Evolutionary conservation across 2,888 invertebrate genomes (phyloP), one percentile per base, ranked within the genome.

Genomic region (Brachyopa scutellaris): DNA sequence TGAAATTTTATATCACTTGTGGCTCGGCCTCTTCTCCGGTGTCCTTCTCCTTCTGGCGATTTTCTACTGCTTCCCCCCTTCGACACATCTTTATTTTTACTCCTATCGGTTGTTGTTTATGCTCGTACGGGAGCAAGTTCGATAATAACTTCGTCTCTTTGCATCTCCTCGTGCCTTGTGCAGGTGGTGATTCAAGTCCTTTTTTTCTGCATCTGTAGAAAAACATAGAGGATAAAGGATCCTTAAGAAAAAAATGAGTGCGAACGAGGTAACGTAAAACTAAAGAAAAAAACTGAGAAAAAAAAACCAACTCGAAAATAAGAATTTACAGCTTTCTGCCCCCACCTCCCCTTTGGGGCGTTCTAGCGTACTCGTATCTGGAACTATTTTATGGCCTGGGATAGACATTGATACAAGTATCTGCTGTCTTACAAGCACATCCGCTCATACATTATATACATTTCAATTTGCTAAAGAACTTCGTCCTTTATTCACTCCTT

Each of bases 1-100:
- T 88, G 88, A 88, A 88, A 88, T 88, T 88, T 88, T 88, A 88
- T 88, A 88, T 88, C 88, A 88, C 77, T 82, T 82, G 74, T 80
- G 80, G 80, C 80, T 74, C 76, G 80, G 80, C 80, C 69, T 51
- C 23, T 57, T 47, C 21, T 21, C 38, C 33, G 49, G 26, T 33
- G 33, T 62, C 61, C 15, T 61, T 19, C 38, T 62, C 19, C 47
- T 51, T 51, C 29, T 23, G 47, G 45, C 47, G 47, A 67, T 59
- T 57, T 69, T 21, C 51, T 26, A 6, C 57, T 40, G 42, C 47
- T 42, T 11, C 9, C 11, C 9, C 29, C n/a, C 2, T 26, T 6
- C 15, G 7, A 7, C 13, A n/a, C n/a, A 36, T 38, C 45, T 59
- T 51, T 73, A 29, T 29, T 49, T 51, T 72, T 64, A 45, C 72